These are phyloP conservation scores for Rhizoglyphus robini DNA, from an alignment of 1,140 invertebrate species.

Conservation along the genomic window DNA sequence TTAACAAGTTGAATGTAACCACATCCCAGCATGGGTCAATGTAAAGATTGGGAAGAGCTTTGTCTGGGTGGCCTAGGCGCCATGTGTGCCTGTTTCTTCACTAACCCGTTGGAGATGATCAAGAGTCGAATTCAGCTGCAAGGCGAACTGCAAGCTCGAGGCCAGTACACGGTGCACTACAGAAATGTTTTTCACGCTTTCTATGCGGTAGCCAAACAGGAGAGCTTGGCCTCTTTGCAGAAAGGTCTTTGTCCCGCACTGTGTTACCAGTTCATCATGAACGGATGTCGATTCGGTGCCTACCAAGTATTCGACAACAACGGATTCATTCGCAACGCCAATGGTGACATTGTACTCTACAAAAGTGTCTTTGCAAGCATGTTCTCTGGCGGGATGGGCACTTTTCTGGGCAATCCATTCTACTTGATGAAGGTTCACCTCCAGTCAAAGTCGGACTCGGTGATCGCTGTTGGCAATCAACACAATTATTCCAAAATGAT, in stretches of 20 bases:
- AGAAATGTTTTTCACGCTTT: slow-evolving; percentile 52
- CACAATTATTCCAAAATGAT: not conserved
- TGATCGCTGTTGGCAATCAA: not conserved
- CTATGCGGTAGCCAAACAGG: slow-evolving; percentile 46
- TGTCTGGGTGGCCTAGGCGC: slow-evolving; percentile 42
- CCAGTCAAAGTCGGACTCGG: not conserved
- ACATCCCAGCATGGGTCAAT: no score
- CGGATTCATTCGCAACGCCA: not conserved
- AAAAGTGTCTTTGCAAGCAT: slow-evolving; percentile 29
- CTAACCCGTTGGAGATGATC: slow-evolving; percentile 65
- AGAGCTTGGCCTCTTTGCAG: slow-evolving; percentile 61
- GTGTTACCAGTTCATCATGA: slow-evolving; percentile 52
- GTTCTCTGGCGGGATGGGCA: not conserved
- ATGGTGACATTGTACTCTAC: not conserved
- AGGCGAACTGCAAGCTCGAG: slow-evolving; percentile 40
- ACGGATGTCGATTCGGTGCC: slow-evolving; percentile 44
- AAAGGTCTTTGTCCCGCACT: slow-evolving; percentile 70
- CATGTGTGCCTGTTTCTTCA: slow-evolving; percentile 48
- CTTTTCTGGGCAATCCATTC: not conserved
- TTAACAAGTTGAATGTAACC: no score
- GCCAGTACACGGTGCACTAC: slow-evolving; percentile 37
- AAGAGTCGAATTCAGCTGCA: slow-evolving; percentile 83
- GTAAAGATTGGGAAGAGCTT: not conserved
- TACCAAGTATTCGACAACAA: slow-evolving; percentile 46
- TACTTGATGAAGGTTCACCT: not conserved